Evolutionary conservation across 2,113 vertebrate species (phyloP).

Genomic region (Rhombomys opimus): DNA sequence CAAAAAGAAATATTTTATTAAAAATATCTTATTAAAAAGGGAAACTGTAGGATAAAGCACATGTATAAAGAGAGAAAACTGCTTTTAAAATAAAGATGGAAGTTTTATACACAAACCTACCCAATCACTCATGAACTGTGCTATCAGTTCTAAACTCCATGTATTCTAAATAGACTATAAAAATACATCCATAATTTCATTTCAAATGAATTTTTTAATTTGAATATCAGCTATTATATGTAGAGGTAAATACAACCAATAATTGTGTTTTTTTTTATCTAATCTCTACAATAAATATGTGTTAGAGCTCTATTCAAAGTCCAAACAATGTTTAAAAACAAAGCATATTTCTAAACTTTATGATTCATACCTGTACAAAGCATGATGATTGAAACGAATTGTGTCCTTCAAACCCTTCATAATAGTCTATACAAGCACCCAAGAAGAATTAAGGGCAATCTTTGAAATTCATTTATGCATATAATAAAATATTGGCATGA

Average conservation of each 20-base stretch:
- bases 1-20: not conserved
- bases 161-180: conserved; percentile 30
- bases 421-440: not conserved
- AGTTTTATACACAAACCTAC: not conserved
- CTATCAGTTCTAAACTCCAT: not conserved
- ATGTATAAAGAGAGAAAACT: not conserved
- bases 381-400: conserved; percentile 18
- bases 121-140: not conserved
- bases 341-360: conserved; percentile 22
- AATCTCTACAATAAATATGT: conserved; percentile 46
- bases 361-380: conserved; percentile 23
- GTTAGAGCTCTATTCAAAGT: conserved; percentile 10
- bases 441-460: conserved; percentile 47
- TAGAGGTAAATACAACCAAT: conserved; percentile 25
- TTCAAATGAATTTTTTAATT: conserved; percentile 34
- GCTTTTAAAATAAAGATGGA: conserved; percentile 53
- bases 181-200: conserved; percentile 47
- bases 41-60: too few relatives aligned
- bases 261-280: not conserved
- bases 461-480: conserved; percentile 32
- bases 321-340: not conserved
- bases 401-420: not conserved
- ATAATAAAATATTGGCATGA: conserved; percentile 23
- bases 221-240: conserved; percentile 12
- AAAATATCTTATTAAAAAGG: too few relatives aligned